Evolutionary conservation across 2,797 vertebrate genomes (phyloP).

Genomic region (Malurus splendens): DNA sequence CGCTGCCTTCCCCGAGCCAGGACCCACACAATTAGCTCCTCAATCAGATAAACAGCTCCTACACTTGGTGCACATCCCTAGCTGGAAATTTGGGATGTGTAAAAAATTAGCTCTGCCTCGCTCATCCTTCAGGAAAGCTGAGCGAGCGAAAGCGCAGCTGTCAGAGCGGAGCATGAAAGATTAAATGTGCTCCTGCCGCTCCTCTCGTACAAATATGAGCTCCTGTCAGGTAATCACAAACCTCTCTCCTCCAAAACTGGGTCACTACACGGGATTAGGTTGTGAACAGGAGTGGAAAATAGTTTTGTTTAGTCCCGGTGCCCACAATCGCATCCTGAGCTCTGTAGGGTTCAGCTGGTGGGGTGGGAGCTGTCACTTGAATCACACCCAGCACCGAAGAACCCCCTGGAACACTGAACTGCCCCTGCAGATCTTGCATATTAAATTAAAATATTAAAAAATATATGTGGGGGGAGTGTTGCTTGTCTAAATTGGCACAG

Average conservation of each 20-base stretch:
- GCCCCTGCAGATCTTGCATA: not conserved
- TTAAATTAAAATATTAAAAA: too few relatives aligned
- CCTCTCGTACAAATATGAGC: slow-evolving; percentile 28
- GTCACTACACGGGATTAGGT: slow-evolving; percentile 34
- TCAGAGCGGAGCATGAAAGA: slow-evolving; percentile 40
- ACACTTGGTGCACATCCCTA: not conserved
- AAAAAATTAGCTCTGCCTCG: slow-evolving; percentile 17
- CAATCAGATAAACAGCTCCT: slow-evolving; percentile 44
- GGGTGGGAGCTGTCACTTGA: not conserved
- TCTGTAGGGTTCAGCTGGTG: not conserved
- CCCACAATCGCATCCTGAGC: not conserved
- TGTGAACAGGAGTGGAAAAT: not conserved
- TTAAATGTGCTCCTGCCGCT: slow-evolving; percentile 51
- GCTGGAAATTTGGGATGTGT: slow-evolving; percentile 15
- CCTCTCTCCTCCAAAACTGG: slow-evolving; percentile 57
- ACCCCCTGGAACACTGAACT: not conserved
- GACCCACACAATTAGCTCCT: slow-evolving; percentile 51
- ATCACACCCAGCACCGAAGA: not conserved
- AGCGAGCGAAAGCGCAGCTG: slow-evolving; percentile 38
- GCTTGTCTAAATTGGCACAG: not conserved
- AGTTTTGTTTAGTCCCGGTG: not conserved
- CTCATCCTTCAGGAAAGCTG: slow-evolving; percentile 39
- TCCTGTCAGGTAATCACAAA: slow-evolving; percentile 64
- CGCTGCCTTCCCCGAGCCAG: slow-evolving; percentile 37
- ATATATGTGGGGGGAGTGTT: not conserved